Evolutionary conservation across 1,140 invertebrate species (phyloP), one percentile per base, ranked within the genome.

Genomic region (Dreissena polymorpha): DNA sequence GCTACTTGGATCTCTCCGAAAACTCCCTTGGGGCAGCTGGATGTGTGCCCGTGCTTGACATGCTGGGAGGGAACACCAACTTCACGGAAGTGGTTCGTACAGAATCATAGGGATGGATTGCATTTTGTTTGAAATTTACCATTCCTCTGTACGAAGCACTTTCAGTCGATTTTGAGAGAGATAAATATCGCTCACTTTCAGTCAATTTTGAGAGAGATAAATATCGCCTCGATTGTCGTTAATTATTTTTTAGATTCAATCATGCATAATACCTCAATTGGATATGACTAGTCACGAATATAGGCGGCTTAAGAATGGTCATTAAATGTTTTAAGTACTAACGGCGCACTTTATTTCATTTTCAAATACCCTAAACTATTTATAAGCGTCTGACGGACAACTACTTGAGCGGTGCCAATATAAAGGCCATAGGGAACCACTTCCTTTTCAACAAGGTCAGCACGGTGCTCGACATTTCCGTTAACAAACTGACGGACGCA

Each of bases 21-120:
- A 82, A 82, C 27, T 67, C 39, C 18, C 70, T 82, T 57, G 63
- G 71, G 21, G 50, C 79, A 7, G 8, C 67, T n/a, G 60, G 71
- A 23, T 73, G 55, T 39, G 25, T 12, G 0, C 72, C 25, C 39
- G 55, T 82, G 21, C 50, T 82, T 27, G 70, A 82, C n/a, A 73
- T 82, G 79, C 21, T 82, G 7, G 55, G 60, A 6, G 18, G 10
- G 10, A 82, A 82, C 53, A 55, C 55, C 1, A 12, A 14, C 14
- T 74, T 73, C 25, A 82, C 55, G 57, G 68, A 82, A 68, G 57
- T 82, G n/a, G 79, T 82, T 67, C 49, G 71, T 73, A 68, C 25
- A 68, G 18, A 29, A 8, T 39, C 39, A 39, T 39, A 63, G 18
- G 2, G 60, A 63, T 63, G 60, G 2, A n/a, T 63, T 63, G 18